These are phyloP conservation scores for Tipula unca DNA, from an alignment of 2,888 invertebrate genomes.

Conservation along the genomic window DNA sequence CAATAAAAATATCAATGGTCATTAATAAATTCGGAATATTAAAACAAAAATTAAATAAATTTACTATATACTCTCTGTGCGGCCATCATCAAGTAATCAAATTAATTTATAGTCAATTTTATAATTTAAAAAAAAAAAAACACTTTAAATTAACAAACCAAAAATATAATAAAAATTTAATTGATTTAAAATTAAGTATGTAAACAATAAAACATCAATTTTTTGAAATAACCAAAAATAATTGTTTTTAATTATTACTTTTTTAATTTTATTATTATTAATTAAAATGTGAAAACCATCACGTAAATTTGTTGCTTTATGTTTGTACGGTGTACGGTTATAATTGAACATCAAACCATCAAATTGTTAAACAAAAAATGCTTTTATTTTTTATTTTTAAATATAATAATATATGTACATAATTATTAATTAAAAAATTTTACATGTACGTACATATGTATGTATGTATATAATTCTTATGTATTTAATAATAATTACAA, in stretches of 20 bases:
- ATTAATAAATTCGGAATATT: neutral
- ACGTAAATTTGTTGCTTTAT: neutral
- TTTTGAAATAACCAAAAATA: neutral
- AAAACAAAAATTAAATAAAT: neutral
- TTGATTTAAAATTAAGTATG: constrained; percentile 8
- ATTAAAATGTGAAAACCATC: neutral
- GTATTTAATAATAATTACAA: neutral
- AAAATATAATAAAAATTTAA: constrained; percentile 8
- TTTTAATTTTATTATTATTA: neutral
- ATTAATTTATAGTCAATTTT: neutral
- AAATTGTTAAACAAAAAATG: neutral
- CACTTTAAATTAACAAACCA: neutral
- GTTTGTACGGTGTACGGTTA: neutral
- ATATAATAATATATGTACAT: neutral
- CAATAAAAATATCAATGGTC: neutral
- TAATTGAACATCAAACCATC: constrained; percentile 8
- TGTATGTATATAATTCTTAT: neutral
- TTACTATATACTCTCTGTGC: neutral
- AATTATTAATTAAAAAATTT: neutral
- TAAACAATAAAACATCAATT: constrained; percentile 8
- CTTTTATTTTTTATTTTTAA: neutral
- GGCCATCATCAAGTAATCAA: neutral
- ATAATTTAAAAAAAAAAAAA: neutral
- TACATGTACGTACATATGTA: neutral
- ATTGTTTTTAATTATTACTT: neutral